Evolutionary conservation across 2,113 vertebrate genomes (phyloP).

Genomic region (Xiphophorus couchianus): DNA sequence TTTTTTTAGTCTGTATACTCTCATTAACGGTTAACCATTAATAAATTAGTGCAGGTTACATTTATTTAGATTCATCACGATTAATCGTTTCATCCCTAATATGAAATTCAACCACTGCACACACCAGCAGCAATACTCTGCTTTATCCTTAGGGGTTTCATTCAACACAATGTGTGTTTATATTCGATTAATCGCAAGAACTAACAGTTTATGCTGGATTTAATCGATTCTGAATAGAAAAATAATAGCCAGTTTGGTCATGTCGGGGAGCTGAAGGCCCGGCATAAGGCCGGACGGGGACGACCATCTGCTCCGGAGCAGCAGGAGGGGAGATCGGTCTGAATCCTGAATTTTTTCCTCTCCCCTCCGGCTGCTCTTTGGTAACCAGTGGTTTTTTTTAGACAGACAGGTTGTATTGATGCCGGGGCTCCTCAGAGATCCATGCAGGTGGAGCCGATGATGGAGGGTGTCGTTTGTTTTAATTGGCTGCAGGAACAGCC

Average conservation of each 20-base stretch:
- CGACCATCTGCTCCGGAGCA: conserved; percentile 67
- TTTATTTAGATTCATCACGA: too few species aligned
- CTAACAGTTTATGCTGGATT: neutral
- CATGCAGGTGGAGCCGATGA: conserved; percentile 29
- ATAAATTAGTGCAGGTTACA: too few species aligned
- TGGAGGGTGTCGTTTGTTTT: conserved; percentile 12
- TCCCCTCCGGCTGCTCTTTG: conserved; percentile 24
- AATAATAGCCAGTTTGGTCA: neutral
- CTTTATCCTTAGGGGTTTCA: neutral
- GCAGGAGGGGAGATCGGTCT: conserved; percentile 60
- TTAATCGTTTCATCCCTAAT: too few species aligned
- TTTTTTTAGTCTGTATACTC: too few species aligned
- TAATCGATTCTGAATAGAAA: neutral
- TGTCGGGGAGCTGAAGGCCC: conserved; percentile 2
- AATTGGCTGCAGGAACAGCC: conserved; percentile 13
- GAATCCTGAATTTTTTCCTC: conserved; percentile 1
- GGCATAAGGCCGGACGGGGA: conserved; percentile 44
- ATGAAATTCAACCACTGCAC: neutral
- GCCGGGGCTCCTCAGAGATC: conserved; percentile 27
- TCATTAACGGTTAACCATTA: too few species aligned
- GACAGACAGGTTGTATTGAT: conserved; percentile 31
- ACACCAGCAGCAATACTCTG: too few species aligned
- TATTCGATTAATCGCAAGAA: neutral
- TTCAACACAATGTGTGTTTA: neutral
- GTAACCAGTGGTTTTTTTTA: conserved; percentile 27